Base-by-base conservation (phyloP, 1,140 invertebrate species). In the Drosophila ogumai region DNA sequence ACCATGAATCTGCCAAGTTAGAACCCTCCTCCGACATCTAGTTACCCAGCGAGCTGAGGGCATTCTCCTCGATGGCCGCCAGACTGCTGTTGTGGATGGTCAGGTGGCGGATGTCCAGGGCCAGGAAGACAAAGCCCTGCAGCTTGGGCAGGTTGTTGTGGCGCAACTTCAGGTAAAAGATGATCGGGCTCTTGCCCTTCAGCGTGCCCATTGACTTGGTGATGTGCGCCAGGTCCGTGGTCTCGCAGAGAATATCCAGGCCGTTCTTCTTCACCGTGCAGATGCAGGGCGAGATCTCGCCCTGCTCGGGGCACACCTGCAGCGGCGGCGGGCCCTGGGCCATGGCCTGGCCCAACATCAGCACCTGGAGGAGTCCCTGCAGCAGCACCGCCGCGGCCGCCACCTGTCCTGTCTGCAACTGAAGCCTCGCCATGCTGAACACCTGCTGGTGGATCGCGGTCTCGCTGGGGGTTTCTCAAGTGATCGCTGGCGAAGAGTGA, bases 81-180 rank as follows among this genome's bases (percentile, higher is more conserved):
- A 98, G 93, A 81, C 96, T 97, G 91, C 96, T 97, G 91, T 97
- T 97, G 81, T 97, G 96, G 17, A 98, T 96, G 31, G 96, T 97
- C 10, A 98, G 94, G 85, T 98, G 97, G 73, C 96, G 95, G 69
- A 98, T 97, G 82, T 97, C 96, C 76, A 98, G 93, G 8, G 96
- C 97, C n/a, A 97, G 94, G 91, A 98, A 97, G 38, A 98, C 94
- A 90, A 96, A 97, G 10, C 96, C 95, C 44, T 96, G 96, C 47
- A 98, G 93, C 92, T 97, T 97, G 1, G 96, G 95, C 72, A 98
- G 92, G 82, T 95, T 96, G 91, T 97, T 97, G 92, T 97, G 96
- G 17, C 97, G 94, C 43, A 98, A 92, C 87, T 97, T 97, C 50
- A 98, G 93, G 92, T 98, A 98, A 92, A 96, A 97, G 75, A 98